Percentiles rank a stretch among this genome's conserved stretches.
phyloP scores from a whole-genome alignment of 2,797 vertebrate species.

The Enteromius paludinosus region DNA sequence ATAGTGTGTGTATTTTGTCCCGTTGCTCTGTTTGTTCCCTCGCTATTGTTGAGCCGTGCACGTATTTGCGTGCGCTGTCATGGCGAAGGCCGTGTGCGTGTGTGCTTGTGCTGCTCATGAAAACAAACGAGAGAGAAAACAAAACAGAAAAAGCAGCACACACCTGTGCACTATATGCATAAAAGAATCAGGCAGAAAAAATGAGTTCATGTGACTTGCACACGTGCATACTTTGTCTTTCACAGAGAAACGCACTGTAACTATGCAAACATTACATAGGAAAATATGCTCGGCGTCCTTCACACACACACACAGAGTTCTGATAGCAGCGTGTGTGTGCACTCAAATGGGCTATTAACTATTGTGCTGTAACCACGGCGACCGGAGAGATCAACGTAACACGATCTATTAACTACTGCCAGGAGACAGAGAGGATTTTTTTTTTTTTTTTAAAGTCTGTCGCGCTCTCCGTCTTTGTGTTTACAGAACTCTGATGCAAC shows the following conservation, averaged over 20 bases:
- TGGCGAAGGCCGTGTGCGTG: not conserved
- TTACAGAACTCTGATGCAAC: not conserved
- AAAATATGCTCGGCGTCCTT: not conserved
- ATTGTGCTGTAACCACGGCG: conserved; percentile 27
- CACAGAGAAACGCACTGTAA: not conserved
- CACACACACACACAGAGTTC: not conserved
- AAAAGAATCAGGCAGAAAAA: conserved; percentile 4
- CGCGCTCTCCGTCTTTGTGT: conserved; percentile 6
- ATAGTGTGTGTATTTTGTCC: not conserved
- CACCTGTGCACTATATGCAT: conserved; percentile 11
- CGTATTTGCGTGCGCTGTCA: conserved; percentile 15
- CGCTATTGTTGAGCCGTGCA: not conserved
- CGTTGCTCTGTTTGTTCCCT: not conserved
- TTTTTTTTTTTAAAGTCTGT: too few relatives aligned
- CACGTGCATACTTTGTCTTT: conserved; percentile 9
- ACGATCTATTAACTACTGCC: conserved; percentile 35
- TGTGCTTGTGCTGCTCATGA: conserved; percentile 6
- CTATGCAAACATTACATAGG: conserved; percentile 18
- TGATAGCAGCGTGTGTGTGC: conserved; percentile 2
- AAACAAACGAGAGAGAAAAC: conserved; percentile 18
- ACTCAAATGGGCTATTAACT: conserved; percentile 22
- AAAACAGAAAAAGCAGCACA: not conserved
- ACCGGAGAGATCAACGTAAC: conserved; percentile 11
- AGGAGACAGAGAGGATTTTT: conserved; percentile 2
- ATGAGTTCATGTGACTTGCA: not conserved